A percentile compares a stretch with the other conserved stretches of the same genome.
Conservation (phyloP, 2,797 vertebrate species). For the Spinibarbus caldwelli region DNA sequence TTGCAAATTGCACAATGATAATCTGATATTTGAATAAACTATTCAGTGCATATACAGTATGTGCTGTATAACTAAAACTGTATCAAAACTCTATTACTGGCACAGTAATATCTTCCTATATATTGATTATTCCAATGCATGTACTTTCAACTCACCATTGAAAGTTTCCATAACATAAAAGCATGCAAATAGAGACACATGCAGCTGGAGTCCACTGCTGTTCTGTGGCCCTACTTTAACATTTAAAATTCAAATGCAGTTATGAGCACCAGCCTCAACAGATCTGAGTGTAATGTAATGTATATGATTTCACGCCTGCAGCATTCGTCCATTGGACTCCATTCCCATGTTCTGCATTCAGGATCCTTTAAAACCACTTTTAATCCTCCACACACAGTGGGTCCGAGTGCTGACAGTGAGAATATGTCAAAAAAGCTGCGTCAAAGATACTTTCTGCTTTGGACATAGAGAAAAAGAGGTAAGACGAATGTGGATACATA, state of each 20-base stretch:
- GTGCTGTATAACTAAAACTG: background rate
- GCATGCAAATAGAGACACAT: slow-evolving; percentile 5
- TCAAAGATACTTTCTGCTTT: slow-evolving; percentile 27
- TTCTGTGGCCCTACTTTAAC: background rate
- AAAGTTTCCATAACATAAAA: slow-evolving; percentile 17
- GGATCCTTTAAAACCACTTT: background rate
- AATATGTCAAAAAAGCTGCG: slow-evolving; percentile 14
- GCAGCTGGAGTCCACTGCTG: background rate
- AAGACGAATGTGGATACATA: slow-evolving; percentile 66
- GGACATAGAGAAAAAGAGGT: slow-evolving; percentile 44
- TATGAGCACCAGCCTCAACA: background rate
- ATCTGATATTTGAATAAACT: background rate
- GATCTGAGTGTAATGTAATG: background rate
- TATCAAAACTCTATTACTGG: background rate
- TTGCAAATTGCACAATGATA: background rate
- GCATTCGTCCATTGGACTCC: background rate
- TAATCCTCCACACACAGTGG: background rate
- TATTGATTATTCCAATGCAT: background rate
- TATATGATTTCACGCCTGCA: background rate
- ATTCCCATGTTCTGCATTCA: slow-evolving; percentile 1
- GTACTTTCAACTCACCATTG: background rate
- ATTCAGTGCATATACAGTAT: background rate
- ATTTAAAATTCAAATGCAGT: slow-evolving; percentile 10
- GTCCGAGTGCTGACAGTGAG: background rate
- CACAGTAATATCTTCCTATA: background rate